These are phyloP conservation scores for Pocota personata DNA, from an alignment of 2,888 invertebrate species.

Conservation along the genomic window DNA sequence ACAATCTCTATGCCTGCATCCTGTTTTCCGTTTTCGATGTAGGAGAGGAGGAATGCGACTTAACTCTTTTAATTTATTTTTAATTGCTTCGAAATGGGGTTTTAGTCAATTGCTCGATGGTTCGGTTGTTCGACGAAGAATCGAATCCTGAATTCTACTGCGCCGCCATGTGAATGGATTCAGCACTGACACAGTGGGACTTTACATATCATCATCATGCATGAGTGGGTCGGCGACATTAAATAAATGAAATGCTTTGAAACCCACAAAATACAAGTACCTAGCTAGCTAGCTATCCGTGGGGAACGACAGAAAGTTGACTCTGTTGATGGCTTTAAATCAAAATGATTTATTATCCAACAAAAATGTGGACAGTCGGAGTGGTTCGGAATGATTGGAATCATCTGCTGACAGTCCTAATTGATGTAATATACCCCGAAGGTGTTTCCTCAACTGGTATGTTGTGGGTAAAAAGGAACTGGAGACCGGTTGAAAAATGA, in stretches of 20 bases:
- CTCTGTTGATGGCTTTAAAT: slow-evolving; percentile 63
- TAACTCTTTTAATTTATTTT: slow-evolving; percentile 65
- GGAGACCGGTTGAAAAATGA: slow-evolving; percentile 55
- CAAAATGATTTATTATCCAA: slow-evolving; percentile 68
- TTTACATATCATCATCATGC: slow-evolving; percentile 34
- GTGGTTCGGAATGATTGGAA: slow-evolving; percentile 48
- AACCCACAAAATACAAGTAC: slow-evolving; percentile 20
- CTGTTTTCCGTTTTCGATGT: slow-evolving; percentile 13
- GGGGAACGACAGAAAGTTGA: slow-evolving; percentile 18
- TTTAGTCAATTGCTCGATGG: slow-evolving; percentile 39
- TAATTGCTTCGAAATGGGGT: slow-evolving; percentile 57
- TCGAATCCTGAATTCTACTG: slow-evolving; percentile 17
- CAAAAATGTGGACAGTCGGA: slow-evolving; percentile 42
- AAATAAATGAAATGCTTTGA: slow-evolving; percentile 47
- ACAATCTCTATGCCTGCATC: slow-evolving; percentile 41
- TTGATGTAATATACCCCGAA: slow-evolving; percentile 70
- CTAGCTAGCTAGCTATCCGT: not conserved
- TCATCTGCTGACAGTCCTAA: slow-evolving; percentile 73
- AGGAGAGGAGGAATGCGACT: slow-evolving; percentile 40
- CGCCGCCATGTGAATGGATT: slow-evolving; percentile 1
- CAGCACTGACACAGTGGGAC: not conserved
- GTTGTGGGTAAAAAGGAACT: slow-evolving; percentile 23
- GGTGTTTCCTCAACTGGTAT: slow-evolving; percentile 45
- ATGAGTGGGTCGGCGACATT: slow-evolving; percentile 64
- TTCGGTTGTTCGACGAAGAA: not conserved